Base-by-base conservation (phyloP, 2,797 vertebrate genomes). In the Clamator glandarius region DNA sequence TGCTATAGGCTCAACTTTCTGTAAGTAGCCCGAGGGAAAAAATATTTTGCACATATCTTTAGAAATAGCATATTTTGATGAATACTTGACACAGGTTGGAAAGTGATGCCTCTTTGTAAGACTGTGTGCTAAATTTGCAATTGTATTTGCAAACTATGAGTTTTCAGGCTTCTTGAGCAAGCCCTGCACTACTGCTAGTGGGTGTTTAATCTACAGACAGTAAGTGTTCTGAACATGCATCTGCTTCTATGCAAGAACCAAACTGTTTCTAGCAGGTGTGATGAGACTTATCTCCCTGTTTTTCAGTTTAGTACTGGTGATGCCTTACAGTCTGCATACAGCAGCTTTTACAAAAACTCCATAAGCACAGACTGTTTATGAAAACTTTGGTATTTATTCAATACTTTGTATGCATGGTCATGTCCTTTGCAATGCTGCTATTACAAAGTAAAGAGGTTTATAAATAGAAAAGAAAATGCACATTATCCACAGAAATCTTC, bases 101-200 rank as follows among this genome's bases (percentile, higher is more conserved):
- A 87, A 76, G 15, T 0, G 0, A 19, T 63, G 14, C 5, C 11
- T 19, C 2, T 41, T 73, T 36, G 13, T 26, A 58, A 31, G 19
- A 31, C 14, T 33, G 3, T 33, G 17, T 58, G 21, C 6, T 35
- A 31, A 26, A 91, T 21, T 75, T 19, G 46, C 18, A 51, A 15
- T 28, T 1, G 0, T 59, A 29, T 48, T 52, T 85, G 16, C 19
- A 66, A 41, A 61, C 15, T 17, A 2, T 16, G 28, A 3, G 9
- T 8, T 83, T 75, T 61, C n/a, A 44, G 59, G 21, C 4, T 76
- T 84, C 15, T 68, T 44, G 55, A 69, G 9, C 25, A 61, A 85
- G 9, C 23, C 44, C 72, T 85, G 23, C 31, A 46, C 25, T 7
- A 3, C 31, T 51, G 36, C 11, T 57, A 3, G 0, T 48, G 23